Evolutionary conservation across 2,113 vertebrate genomes (phyloP).

Genomic region (Haemorhous mexicanus): DNA sequence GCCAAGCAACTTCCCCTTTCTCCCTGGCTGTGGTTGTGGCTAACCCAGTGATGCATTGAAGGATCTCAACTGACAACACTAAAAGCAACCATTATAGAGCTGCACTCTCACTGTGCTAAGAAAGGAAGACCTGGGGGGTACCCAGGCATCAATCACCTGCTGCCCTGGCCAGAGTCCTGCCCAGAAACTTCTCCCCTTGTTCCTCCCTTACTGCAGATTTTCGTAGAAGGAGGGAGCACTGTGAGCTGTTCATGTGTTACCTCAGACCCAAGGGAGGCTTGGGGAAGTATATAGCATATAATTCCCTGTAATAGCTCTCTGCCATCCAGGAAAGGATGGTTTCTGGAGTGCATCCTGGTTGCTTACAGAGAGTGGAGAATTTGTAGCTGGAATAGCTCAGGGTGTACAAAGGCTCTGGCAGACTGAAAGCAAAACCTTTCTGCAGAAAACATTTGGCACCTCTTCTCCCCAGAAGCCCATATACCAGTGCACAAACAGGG

Average conservation of each 20-base stretch:
- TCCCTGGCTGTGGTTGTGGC: not conserved
- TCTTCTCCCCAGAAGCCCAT: not conserved
- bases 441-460: not conserved
- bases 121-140: not conserved
- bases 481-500: not conserved
- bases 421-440: not conserved
- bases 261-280: not conserved
- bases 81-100: accelerated
- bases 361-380: accelerated
- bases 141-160: too few relatives aligned
- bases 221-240: not conserved
- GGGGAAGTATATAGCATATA: not conserved
- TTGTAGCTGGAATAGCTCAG: not conserved
- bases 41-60: not conserved
- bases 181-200: not conserved
- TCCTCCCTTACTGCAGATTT: not conserved
- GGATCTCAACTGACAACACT: not conserved
- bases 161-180: not conserved
- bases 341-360: not conserved
- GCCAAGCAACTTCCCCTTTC: not conserved
- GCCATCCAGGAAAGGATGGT: not conserved
- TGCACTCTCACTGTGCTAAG: not conserved
- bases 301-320: not conserved
- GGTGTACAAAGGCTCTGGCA: not conserved
- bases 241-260: accelerated